Evolutionary conservation across 2,113 vertebrate species (phyloP), one percentile per base, ranked within the genome.

Genomic region (Vanacampus margaritifer): DNA sequence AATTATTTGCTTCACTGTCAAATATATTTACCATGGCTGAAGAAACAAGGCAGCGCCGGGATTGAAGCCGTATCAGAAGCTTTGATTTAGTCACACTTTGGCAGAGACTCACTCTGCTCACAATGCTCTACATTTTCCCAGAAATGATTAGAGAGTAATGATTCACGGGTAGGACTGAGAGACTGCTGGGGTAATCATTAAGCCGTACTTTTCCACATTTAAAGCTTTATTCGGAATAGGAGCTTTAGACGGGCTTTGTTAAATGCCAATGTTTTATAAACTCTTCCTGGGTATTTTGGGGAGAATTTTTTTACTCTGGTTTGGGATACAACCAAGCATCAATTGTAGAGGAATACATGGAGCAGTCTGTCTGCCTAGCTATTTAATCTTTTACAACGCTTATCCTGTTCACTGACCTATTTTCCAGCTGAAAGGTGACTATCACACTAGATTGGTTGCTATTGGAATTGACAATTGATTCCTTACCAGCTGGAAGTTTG

Each of bases 1-100:
- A 76, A 79, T 86, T 76, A 80, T 84, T 82, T 79, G 73, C 75
- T 71, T 80, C 75, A 26, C 84, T 77, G 79, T 86, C 79, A 80
- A 82, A 84, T 67, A 71, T 75, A 79, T 84, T 79, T 80, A 76
- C 75, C 67, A 53, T 57, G 79, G 73, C 79, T 73, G 78, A 53
- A 69, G 72, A 80, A 79, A 82, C 81, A 84, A 80, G 74, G 71
- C 68, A 58, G 56, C 68, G 51, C 59, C 39, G 19, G 65, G 46
- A 37, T 16, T 14, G 36, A 79, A 51, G n/a, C 48, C 2, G 48
- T 51, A 23, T 77, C 58, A 65, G 67, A 74, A 80, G 77, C 75
- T 63, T 65, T 24, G 66, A 59, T 79, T 80, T 80, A 73, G 77
- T 76, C 73, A 71, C 79, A 80, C 71, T 75, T 75, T 75, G 79